Evolutionary conservation across 2,113 vertebrate species (phyloP).

Genomic region (Pycnonotus jocosus): DNA sequence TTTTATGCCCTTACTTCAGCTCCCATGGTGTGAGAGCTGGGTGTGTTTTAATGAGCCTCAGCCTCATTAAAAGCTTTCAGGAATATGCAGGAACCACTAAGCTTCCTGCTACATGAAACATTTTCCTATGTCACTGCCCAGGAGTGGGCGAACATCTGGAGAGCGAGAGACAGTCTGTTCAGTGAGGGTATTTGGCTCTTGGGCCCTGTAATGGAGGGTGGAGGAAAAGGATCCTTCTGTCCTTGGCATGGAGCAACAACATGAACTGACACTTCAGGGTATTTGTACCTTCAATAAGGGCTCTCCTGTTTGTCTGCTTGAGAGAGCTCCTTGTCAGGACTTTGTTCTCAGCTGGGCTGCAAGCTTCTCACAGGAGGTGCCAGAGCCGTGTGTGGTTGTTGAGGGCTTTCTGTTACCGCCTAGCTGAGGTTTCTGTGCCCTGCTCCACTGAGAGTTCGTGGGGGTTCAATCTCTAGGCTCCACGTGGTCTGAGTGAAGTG

Average conservation of each 20-base stretch:
- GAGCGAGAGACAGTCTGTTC: neutral
- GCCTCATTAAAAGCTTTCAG: slow-evolving; percentile 29
- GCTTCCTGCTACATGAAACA: slow-evolving; percentile 14
- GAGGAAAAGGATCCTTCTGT: neutral
- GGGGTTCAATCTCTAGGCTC: too few species aligned
- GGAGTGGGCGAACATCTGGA: slow-evolving; percentile 52
- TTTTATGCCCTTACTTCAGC: slow-evolving; percentile 15
- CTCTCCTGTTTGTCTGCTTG: neutral
- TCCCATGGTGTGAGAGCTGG: neutral
- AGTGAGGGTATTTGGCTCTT: neutral
- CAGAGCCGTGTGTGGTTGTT: neutral
- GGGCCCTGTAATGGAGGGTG: neutral
- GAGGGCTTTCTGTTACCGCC: too few species aligned
- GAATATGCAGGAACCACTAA: slow-evolving; percentile 1
- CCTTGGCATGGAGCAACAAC: neutral
- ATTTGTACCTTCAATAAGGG: neutral
- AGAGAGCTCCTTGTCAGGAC: neutral
- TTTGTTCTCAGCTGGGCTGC: neutral
- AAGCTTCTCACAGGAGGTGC: neutral
- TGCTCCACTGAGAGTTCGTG: too few species aligned
- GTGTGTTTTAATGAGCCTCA: slow-evolving; percentile 40
- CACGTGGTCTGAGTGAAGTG: too few species aligned
- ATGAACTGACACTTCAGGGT: neutral
- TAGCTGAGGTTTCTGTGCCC: too few species aligned
- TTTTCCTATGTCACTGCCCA: slow-evolving; percentile 51